Percentiles rank a stretch among this genome's conserved stretches.
Conservation (phyloP, 2,797 vertebrate genomes). For the Podarcis siculus region DNA sequence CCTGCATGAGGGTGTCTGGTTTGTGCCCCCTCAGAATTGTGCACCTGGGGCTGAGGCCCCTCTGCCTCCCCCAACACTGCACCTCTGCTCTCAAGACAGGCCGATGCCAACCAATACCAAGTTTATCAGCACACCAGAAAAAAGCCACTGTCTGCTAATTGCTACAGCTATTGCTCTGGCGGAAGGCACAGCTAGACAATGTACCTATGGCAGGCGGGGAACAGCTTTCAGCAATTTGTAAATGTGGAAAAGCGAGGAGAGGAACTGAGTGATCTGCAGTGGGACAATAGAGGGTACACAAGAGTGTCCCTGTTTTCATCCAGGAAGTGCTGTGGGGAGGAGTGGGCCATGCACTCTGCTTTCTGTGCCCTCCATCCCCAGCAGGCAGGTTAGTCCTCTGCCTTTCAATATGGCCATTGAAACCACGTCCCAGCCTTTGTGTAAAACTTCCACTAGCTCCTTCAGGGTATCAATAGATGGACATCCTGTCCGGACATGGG, state of each 20-base stretch:
- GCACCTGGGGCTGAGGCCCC: no score
- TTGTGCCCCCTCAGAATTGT: no score
- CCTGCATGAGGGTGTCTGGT: no score
- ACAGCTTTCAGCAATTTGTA: not conserved
- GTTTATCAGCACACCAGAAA: not conserved
- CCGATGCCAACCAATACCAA: no score
- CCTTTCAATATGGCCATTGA: slow-evolving; percentile 10
- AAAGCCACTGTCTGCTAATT: not conserved
- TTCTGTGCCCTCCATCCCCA: not conserved
- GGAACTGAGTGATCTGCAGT: not conserved
- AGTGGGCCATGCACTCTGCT: not conserved
- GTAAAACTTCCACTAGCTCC: not conserved
- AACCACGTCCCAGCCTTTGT: slow-evolving; percentile 1
- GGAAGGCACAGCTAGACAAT: not conserved
- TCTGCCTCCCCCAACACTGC: no score
- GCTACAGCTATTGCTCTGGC: not conserved
- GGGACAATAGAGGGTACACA: not conserved
- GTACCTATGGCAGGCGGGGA: not conserved
- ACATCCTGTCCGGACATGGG: slow-evolving; percentile 30
- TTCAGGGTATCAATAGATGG: not conserved
- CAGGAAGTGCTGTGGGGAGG: not conserved
- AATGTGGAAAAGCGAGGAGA: not conserved
- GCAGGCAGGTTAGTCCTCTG: not conserved
- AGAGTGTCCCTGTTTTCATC: not conserved
- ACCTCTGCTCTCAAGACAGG: no score